These are phyloP conservation scores for Orientallactaga sibirica DNA, from an alignment of 2,797 vertebrate species.

Conservation along the genomic window DNA sequence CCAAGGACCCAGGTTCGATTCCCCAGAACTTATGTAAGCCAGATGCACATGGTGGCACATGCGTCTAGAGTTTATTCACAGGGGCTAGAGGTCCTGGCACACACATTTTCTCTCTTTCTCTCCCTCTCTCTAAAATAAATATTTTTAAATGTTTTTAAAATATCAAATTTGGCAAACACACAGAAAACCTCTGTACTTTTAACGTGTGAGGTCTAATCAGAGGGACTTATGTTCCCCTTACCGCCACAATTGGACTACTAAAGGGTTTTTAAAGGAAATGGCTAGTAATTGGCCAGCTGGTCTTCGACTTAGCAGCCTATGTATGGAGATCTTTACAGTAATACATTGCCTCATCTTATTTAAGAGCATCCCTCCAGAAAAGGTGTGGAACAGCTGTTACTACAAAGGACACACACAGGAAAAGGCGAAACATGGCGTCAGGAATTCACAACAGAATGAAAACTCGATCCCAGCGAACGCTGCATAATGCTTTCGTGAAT, in stretches of 20 bases:
- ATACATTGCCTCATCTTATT: constrained; percentile 43
- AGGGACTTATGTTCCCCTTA: not conserved
- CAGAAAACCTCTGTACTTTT: not conserved
- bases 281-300: not conserved
- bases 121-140: too few relatives aligned
- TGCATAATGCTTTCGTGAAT: not conserved
- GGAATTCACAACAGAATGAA: not conserved
- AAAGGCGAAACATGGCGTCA: not conserved
- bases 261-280: constrained; percentile 14
- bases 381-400: not conserved
- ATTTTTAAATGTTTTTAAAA: too few relatives aligned
- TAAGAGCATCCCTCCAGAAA: constrained; percentile 38
- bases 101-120: too few relatives aligned
- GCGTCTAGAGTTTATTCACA: too few relatives aligned
- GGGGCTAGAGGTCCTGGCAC: too few relatives aligned
- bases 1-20: too few relatives aligned
- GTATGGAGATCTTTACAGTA: not conserved
- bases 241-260: not conserved
- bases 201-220: not conserved
- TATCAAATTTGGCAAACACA: not conserved
- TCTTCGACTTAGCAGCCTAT: not conserved
- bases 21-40: too few relatives aligned
- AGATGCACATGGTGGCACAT: too few relatives aligned
- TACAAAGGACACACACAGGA: not conserved
- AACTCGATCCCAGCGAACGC: not conserved